Evolutionary conservation across 2,888 invertebrate species (phyloP), one percentile per base, ranked within the genome.

Genomic region (Drosophila picticornis): DNA sequence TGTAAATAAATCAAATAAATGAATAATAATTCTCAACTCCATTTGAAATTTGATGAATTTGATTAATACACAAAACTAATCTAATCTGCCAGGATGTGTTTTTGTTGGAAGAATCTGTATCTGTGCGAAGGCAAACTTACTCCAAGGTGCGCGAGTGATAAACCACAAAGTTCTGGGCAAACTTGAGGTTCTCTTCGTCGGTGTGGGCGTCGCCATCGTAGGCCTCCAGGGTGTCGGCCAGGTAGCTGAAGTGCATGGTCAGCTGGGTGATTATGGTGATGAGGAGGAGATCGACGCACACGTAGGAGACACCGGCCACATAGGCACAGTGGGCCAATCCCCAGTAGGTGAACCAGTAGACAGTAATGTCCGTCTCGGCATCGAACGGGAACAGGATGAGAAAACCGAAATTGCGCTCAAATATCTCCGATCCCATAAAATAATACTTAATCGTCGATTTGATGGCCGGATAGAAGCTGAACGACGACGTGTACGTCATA

Each of bases 221-320:
- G 22, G 69, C 40, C 38, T 76, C 73, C 62, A 92, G 59, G 0
- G 69, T 71, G 5, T 83, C 70, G 22, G 92, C 85, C 50, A 92
- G 77, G n/a, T 83, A 86, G 62, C 81, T 89, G n/a, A 89, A 87
- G 48, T 90, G 89, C 80, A 90, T 88, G 1, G 87, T 88, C 58
- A 91, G 46, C 58, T 90, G 91, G 9, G 89, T 89, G 16, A 91
- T 80, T 7, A 86, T 84, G 0, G 90, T 83, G 34, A 91, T 90
- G 5, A 92, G 75, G 31, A 92, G 10, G 0, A 92, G 77, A 73
- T 92, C 92, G 13, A 91, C 92, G 3, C 88, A 88, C 2, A 91
- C 79, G 62, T 90, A 89, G 5, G 84, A 85, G 0, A 92, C 84
- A 2, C 90, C 91, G 4, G 92, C 87, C 5, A 91, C 79, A 34